A percentile compares a stretch with the other conserved stretches of the same genome.
phyloP scores from a whole-genome alignment of 1,140 invertebrate species.

The Saccostrea glomerata region DNA sequence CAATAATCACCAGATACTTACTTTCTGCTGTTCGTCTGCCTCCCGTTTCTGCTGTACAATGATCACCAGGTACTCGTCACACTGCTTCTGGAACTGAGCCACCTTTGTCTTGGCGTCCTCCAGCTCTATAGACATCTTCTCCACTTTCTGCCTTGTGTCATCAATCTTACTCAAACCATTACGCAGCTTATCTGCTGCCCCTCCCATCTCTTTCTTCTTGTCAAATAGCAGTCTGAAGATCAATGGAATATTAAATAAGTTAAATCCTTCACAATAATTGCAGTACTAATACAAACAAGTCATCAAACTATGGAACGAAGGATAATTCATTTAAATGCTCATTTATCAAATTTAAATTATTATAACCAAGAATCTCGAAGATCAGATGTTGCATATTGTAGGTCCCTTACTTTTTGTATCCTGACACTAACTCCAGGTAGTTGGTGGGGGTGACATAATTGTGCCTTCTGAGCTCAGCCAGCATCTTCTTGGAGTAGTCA shows the following conservation, averaged over 20 bases:
- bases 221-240: slow-evolving; percentile 84
- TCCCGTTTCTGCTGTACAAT: slow-evolving; percentile 88
- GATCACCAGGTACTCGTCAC: slow-evolving; percentile 87
- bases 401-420: slow-evolving; percentile 86
- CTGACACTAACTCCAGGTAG: slow-evolving; percentile 89
- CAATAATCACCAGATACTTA: slow-evolving; percentile 47
- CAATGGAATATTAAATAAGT: neutral
- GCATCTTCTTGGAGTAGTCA: slow-evolving; percentile 85
- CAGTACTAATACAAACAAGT: too few relatives aligned
- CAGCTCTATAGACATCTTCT: slow-evolving; percentile 88
- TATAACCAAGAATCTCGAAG: neutral
- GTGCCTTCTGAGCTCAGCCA: slow-evolving; percentile 86
- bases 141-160: slow-evolving; percentile 83
- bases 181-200: slow-evolving; percentile 85
- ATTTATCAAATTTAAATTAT: neutral
- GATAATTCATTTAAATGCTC: too few relatives aligned
- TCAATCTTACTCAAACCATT: slow-evolving; percentile 90
- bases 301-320: too few relatives aligned
- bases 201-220: slow-evolving; percentile 86
- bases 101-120: slow-evolving; percentile 88
- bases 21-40: slow-evolving; percentile 87
- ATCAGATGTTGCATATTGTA: neutral
- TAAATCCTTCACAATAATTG: neutral
- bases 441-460: slow-evolving; percentile 93
- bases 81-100: slow-evolving; percentile 85